Evolutionary conservation across 2,113 vertebrate species (phyloP), one percentile per base, ranked within the genome.

Genomic region (Brachyhypopomus occidentalis): DNA sequence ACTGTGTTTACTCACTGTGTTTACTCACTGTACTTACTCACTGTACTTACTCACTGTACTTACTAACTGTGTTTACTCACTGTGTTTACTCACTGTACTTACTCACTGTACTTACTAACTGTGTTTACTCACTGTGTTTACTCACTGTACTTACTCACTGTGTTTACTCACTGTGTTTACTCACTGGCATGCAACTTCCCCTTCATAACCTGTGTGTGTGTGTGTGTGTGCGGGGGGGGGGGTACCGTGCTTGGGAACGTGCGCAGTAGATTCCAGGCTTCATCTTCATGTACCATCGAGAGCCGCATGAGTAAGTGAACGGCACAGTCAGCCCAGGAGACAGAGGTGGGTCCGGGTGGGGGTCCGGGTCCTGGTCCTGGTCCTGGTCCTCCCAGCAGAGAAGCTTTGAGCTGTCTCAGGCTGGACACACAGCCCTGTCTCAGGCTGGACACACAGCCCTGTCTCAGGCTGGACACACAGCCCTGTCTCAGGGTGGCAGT

Each of bases 231-330:
- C 3, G 30, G 30, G 30, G 30, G 30, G 30, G 30, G 30, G 30
- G 30, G 30, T 14, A 85, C 77, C 78, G 80, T 72, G 71, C 38
- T 27, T 56, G 11, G 66, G 22, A 83, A 52, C 38, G 81, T 62
- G 60, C 73, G 45, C 70, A 63, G 25, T 34, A 85, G 16, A 30
- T n/a, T 58, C 73, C 78, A 79, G 48, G 75, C 52, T 55, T 85
- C 84, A 12, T 83, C 63, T 3, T 83, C 81, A 8, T 85, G 84
- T 62, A 73, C 75, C 64, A 52, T 52, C 45, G 78, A 80, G 34
- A 85, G 84, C 81, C 63, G 72, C 27, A 59, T 69, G 9, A 85
- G 72, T 56, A 85, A 69, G 45, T 74, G 69, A 77, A 69, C 58
- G 45, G 84, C 78, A 60, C 77, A 83, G 27, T 85, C 55, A 0